Conservation (phyloP, 2,797 vertebrate species). For the Centropyge bicolor region DNA sequence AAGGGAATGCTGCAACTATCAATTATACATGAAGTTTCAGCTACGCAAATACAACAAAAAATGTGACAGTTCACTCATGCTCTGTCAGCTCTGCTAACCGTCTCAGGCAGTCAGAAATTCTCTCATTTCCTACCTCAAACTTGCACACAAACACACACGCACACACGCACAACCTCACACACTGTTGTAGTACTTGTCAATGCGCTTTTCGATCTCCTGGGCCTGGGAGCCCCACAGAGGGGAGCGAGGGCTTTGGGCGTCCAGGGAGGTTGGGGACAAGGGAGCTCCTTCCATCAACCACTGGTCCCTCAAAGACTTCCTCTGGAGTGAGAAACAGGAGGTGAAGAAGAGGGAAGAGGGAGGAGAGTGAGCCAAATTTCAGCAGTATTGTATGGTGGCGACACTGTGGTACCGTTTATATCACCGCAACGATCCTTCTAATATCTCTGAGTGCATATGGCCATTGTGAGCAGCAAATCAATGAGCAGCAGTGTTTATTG, state of each 20-base stretch:
- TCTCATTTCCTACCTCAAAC: neutral
- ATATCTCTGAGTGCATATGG: neutral
- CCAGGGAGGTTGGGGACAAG: constrained; percentile 63
- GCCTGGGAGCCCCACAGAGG: constrained; percentile 67
- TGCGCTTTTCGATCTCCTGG: constrained; percentile 71
- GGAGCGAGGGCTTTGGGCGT: constrained; percentile 67
- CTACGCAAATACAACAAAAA: constrained; percentile 30
- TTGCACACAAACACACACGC: constrained; percentile 5
- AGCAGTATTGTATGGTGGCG: neutral
- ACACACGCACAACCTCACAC: constrained; percentile 4
- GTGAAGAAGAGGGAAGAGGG: neutral
- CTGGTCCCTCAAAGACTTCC: constrained; percentile 91
- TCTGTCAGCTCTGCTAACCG: constrained; percentile 11
- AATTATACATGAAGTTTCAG: constrained; percentile 30
- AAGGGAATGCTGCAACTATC: constrained; percentile 13
- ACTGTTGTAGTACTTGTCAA: constrained; percentile 68
- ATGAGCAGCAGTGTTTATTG: neutral
- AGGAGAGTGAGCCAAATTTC: neutral
- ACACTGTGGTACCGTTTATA: neutral
- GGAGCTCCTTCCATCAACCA: constrained; percentile 89
- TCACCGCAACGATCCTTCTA: neutral
- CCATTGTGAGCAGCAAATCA: neutral
- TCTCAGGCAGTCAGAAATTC: constrained; percentile 19
- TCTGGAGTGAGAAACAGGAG: constrained; percentile 73
- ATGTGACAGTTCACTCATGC: constrained; percentile 30